Evolutionary conservation across 2,888 invertebrate genomes (phyloP), one percentile per base, ranked within the genome.

Genomic region (Flabesymbios commensalis): DNA sequence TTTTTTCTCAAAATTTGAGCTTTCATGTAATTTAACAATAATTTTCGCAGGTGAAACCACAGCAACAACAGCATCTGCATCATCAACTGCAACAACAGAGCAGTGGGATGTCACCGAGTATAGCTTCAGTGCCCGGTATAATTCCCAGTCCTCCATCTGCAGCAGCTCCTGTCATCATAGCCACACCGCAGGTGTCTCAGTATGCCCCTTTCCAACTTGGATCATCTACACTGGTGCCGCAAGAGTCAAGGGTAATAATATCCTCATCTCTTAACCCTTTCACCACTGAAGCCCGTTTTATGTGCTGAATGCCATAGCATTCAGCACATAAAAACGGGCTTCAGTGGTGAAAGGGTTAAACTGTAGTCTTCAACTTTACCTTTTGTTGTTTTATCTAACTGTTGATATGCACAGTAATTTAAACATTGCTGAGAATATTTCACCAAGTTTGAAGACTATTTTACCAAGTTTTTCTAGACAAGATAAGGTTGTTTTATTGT

Each of bases 161-260:
- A 1, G 14, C 49, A 26, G 58, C 62, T 17, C 58, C 48, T 14
- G 53, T 53, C 29, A 45, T 57, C 41, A 59, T 56, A 48, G 22
- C 45, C 70, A 56, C 64, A 69, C 60, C 57, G 63, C 29, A 72
- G 52, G 75, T 72, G 57, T 70, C 73, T n/a, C 62, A 64, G 42
- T 94, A 93, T 81, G 91, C 22, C 73, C 88, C 93, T 71, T 93
- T 93, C 86, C 89, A 89, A 75, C 81, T 88, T 61, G 88, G 88
- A 71, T 73, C 77, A 24, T 75, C 83, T 19, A 84, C 81, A 73
- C 78, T 78, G 54, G 70, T 78, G 22, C 71, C 75, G 7, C 80
- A 79, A 65, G 79, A 79, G 59, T 73, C 76, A 14, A 70, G 77
- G 72, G 78, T 78, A 68, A 61, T 62, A 14, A 7, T 17, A 31